A percentile compares a stretch with the other conserved stretches of the same genome.
Evolutionary conservation across 2,797 vertebrate genomes (phyloP).

Genomic region (Vireo griseus): DNA sequence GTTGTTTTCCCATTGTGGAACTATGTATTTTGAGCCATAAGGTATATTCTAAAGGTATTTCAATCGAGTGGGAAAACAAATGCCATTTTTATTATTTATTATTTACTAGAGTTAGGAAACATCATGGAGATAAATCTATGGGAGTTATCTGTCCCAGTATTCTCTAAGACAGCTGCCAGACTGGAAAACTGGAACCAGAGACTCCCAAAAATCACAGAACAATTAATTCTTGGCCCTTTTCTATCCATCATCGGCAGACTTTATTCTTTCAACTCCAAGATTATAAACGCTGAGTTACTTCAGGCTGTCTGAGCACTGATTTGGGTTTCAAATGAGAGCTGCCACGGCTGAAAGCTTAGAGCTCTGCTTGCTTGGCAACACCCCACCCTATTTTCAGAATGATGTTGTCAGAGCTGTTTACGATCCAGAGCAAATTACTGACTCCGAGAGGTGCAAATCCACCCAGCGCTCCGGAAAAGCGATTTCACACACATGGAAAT

Average conservation of each 20-base stretch:
- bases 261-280: background rate
- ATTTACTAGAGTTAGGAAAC: background rate
- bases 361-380: background rate
- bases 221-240: background rate
- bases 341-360: background rate
- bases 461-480: rapidly evolving
- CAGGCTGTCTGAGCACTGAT: background rate
- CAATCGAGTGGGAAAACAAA: background rate
- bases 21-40: background rate
- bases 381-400: background rate
- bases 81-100: background rate
- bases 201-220: background rate
- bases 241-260: background rate
- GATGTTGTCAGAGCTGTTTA: slow-evolving; percentile 28
- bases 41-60: background rate
- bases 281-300: background rate
- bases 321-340: slow-evolving; percentile 19
- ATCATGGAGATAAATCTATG: background rate
- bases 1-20: background rate
- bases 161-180: background rate
- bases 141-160: background rate
- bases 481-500: background rate
- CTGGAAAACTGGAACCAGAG: background rate
- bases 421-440: background rate
- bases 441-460: background rate